Evolutionary conservation across 2,888 invertebrate species (phyloP), one percentile per base, ranked within the genome.

Genomic region (Lithodes maja): DNA sequence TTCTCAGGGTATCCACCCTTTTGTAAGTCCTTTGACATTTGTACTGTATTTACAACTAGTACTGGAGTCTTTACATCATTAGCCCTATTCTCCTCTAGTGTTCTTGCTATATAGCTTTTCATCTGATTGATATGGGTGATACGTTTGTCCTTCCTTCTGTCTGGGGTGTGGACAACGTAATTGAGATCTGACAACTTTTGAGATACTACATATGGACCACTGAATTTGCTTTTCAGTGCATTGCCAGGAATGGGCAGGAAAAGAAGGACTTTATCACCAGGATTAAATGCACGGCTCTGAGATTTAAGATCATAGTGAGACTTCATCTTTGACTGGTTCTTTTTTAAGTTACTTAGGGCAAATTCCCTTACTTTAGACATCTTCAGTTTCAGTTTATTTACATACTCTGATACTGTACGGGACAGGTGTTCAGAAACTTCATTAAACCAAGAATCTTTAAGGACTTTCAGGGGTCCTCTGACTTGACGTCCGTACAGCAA

Each of bases 181-280:
- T 71, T 82, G 2, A 15, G 1, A 5, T 82, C 52, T 69, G 2
- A 9, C 7, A 69, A 5, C 50, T 69, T 82, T 49, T 69, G 15
- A 15, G n/a, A 15, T 33, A 82, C 69, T 9, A 15, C 2, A 15
- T 82, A 82, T 12, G 82, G 82, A 5, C 69, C 82, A 82, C 50
- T n/a, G n/a, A 69, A 82, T 55, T 82, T 82, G 50, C 33, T 61
- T 69, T 68, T 12, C 33, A 82, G 69, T 1, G 52, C 5, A 3
- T 54, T 55, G 15, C 71, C 82, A 50, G 68, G 52, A 2, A 54
- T 1, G 12, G 54, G 79, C 7, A 79, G 5, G 54, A 79, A 54
- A 2, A 54, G 53, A n/a, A 82, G 52, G 69, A 82, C 82, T 69
- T 82, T 9, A 7, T 82, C 69, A 52, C 82, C 82, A 15, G 54